Evolutionary conservation across 2,113 vertebrate species (phyloP).

Genomic region (Centropristis striata): DNA sequence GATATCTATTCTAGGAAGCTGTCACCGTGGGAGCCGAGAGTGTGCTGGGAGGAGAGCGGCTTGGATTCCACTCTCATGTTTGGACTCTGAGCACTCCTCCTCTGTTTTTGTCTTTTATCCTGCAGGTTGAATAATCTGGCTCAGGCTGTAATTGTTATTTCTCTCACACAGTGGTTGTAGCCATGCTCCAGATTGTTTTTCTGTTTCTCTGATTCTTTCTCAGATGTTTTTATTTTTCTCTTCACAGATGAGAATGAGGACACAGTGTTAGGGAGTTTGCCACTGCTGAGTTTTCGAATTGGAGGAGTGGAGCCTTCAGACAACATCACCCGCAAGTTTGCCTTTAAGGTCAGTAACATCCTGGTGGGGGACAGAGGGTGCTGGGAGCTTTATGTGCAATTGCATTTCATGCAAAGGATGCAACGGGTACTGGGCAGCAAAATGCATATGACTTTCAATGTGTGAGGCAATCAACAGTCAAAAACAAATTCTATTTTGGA

Average conservation of each 20-base stretch:
- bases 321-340: slow-evolving; percentile 94
- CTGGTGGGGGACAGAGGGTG: neutral
- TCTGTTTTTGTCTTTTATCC: slow-evolving; percentile 16
- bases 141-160: slow-evolving; percentile 1
- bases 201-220: neutral
- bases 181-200: neutral
- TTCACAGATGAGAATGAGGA: slow-evolving; percentile 95
- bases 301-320: slow-evolving; percentile 89
- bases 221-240: neutral
- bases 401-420: slow-evolving; percentile 10
- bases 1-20: slow-evolving; percentile 75
- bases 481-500: slow-evolving; percentile 1
- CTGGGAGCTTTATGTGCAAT: neutral
- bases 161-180: neutral
- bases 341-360: slow-evolving; percentile 94
- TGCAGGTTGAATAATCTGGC: slow-evolving; percentile 16
- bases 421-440: neutral
- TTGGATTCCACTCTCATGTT: slow-evolving; percentile 27
- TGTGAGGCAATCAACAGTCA: neutral
- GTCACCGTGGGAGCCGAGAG: slow-evolving; percentile 54
- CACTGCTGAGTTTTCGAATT: slow-evolving; percentile 94
- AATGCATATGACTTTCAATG: neutral
- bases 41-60: slow-evolving; percentile 26
- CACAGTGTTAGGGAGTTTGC: slow-evolving; percentile 92
- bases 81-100: slow-evolving; percentile 8